Evolutionary conservation across 2,888 invertebrate species (phyloP), one percentile per base, ranked within the genome.

Genomic region (Eupithecia dodoneata): DNA sequence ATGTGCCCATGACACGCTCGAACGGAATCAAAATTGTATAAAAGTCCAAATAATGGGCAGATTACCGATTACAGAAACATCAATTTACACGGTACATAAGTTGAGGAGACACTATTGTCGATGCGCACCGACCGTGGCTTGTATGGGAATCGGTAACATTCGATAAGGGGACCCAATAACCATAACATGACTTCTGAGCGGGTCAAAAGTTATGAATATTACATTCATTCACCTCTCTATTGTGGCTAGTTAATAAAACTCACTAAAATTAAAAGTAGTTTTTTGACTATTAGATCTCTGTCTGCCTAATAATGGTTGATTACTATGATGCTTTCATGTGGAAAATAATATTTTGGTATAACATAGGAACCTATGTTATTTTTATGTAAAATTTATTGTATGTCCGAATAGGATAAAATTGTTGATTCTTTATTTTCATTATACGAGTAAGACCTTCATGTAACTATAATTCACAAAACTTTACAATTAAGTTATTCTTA

Each of bases 51-150:
- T 87, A 87, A 86, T 82, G 84, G 84, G 83, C 81, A 83, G 83
- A 87, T 88, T 89, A 87, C 65, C 67, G 83, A 87, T 89, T 89
- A 87, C 67, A 45, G 67, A 63, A 63, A 44, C 83, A 86, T 85
- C 86, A 89, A 90, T 91, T 92, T 90, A 91, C 91, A 91, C 91
- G 91, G 90, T 87, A 88, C 88, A 87, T 91, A 87, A 87, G 84
- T 85, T 87, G 84, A 83, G 85, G 86, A 86, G 84, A 83, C 81
- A 81, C 86, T 83, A 89, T 91, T 92, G 92, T 91, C 79, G 80
- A 77, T 72, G 87, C 9, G 81, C 90, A 89, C 77, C 63, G 81
- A 89, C 89, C 92, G 91, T 92, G 83, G 84, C 88, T 81, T 81
- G 85, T 86, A 89, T 92, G 91, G 89, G 89, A 90, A 90, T 86